phyloP scores from a whole-genome alignment of 2,113 vertebrate genomes.

The Phoxinus phoxinus region DNA sequence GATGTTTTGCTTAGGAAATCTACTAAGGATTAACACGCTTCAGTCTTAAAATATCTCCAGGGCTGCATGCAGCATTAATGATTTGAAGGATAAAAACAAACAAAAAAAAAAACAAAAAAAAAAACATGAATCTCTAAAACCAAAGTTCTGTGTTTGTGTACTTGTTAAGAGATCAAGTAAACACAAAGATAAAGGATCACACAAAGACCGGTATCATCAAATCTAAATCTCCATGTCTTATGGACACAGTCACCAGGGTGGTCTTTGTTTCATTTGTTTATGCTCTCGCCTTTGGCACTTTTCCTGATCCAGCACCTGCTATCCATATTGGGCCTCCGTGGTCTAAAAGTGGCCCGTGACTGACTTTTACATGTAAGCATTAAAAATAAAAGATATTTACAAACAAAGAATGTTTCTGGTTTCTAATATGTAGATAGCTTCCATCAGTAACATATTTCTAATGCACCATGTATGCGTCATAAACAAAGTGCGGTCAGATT shows the following conservation, averaged over 20 bases:
- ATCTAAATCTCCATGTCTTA: background rate
- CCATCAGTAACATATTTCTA: background rate
- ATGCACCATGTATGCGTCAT: background rate
- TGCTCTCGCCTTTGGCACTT: slow-evolving; percentile 44
- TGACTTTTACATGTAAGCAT: background rate
- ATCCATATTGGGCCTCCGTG: slow-evolving; percentile 34
- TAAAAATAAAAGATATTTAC: slow-evolving; percentile 40
- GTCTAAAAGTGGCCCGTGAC: slow-evolving; percentile 34
- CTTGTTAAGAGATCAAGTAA: background rate
- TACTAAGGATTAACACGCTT: slow-evolving; percentile 9
- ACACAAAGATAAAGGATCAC: background rate
- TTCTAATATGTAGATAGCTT: background rate
- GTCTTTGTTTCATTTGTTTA: slow-evolving; percentile 43
- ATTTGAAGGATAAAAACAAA: background rate
- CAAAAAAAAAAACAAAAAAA: no score
- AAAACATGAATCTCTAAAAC: background rate
- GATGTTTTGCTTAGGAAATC: background rate
- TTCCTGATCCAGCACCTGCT: slow-evolving; percentile 48
- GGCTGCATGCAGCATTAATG: background rate
- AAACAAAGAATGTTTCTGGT: slow-evolving; percentile 5
- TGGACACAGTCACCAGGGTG: slow-evolving; percentile 22
- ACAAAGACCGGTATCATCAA: background rate
- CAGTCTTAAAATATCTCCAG: slow-evolving; percentile 7
- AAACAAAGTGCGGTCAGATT: slow-evolving; percentile 6
- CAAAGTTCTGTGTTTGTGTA: background rate